These are phyloP conservation scores for Limonius californicus DNA, from an alignment of 1,140 invertebrate species.

Conservation along the genomic window DNA sequence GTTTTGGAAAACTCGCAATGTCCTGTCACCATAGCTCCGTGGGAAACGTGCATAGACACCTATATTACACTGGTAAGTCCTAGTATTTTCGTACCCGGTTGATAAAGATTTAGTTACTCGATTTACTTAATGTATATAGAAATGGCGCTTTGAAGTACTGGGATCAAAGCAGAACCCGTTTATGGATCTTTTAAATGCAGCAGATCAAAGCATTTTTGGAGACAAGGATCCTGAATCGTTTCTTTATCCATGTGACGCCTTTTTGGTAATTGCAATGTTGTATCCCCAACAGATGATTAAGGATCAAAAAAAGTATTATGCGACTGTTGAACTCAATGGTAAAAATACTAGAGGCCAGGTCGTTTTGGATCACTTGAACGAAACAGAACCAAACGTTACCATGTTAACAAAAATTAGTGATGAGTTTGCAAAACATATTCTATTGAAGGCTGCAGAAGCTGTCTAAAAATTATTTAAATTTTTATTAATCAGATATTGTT, in stretches of 20 bases:
- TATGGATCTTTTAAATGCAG: conserved; percentile 7
- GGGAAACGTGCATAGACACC: conserved; percentile 54
- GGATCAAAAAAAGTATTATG: conserved; percentile 4
- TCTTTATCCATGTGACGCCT: conserved; percentile 16
- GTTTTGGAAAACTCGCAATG: conserved; percentile 55
- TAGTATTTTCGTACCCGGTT: no score
- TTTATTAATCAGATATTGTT: no score
- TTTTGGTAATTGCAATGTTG: conserved; percentile 8
- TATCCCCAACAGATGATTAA: conserved; percentile 13
- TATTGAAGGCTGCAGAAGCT: conserved; percentile 6
- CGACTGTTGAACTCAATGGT: conserved; percentile 18
- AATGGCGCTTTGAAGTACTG: conserved; percentile 10
- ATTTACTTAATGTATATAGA: no score
- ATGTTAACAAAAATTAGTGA: conserved; percentile 14
- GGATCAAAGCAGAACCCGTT: not conserved
- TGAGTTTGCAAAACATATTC: conserved; percentile 16
- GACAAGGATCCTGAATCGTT: not conserved
- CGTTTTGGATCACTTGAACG: conserved; percentile 18
- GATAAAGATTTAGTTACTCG: no score
- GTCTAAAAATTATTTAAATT: no score
- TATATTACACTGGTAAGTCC: no score
- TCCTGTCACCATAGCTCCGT: conserved; percentile 60
- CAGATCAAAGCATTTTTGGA: conserved; percentile 7
- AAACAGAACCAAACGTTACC: conserved; percentile 9
- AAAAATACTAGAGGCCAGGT: conserved; percentile 17